Percentiles rank a stretch among this genome's conserved stretches.
These are phyloP conservation scores for Chrysolina americana DNA, from an alignment of 2,888 invertebrate genomes.

Conservation along the genomic window DNA sequence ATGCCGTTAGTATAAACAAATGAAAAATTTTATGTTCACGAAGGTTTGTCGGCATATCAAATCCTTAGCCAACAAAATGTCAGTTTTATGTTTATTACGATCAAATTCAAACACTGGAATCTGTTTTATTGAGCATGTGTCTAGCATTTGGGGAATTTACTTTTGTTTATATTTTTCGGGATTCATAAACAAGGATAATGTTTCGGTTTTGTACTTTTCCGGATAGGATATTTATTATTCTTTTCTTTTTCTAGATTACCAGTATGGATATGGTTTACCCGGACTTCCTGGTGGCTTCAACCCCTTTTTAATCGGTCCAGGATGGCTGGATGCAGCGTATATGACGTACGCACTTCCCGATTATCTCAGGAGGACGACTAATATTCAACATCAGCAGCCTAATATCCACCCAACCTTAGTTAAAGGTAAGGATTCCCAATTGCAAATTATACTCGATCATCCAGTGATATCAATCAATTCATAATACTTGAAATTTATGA, in stretches of 20 bases:
- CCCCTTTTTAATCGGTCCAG: conserved; percentile 82
- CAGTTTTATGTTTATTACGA: conserved; percentile 58
- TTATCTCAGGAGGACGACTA: conserved; percentile 76
- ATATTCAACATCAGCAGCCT: conserved; percentile 62
- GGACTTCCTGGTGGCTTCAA: conserved; percentile 80
- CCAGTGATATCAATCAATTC: too few species aligned
- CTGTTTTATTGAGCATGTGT: conserved; percentile 58
- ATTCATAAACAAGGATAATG: conserved; percentile 35
- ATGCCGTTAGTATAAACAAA: conserved; percentile 62
- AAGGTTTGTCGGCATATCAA: conserved; percentile 63
- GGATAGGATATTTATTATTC: conserved; percentile 9
- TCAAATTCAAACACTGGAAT: conserved; percentile 57
- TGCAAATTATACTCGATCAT: background rate
- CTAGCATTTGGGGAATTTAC: conserved; percentile 52
- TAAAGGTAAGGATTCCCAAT: conserved; percentile 58
- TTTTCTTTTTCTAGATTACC: conserved; percentile 77
- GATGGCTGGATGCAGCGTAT: conserved; percentile 89
- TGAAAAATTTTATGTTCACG: conserved; percentile 61
- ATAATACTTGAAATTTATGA: too few species aligned
- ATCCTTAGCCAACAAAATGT: conserved; percentile 45
- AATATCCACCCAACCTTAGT: conserved; percentile 58
- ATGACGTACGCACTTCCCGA: conserved; percentile 82
- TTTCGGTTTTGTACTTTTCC: conserved; percentile 22
- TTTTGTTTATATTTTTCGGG: conserved; percentile 34
- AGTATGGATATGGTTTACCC: conserved; percentile 79